A percentile compares a stretch with the other conserved stretches of the same genome.
Conservation (phyloP, 1,140 invertebrate species). For the Hyles vespertilio region DNA sequence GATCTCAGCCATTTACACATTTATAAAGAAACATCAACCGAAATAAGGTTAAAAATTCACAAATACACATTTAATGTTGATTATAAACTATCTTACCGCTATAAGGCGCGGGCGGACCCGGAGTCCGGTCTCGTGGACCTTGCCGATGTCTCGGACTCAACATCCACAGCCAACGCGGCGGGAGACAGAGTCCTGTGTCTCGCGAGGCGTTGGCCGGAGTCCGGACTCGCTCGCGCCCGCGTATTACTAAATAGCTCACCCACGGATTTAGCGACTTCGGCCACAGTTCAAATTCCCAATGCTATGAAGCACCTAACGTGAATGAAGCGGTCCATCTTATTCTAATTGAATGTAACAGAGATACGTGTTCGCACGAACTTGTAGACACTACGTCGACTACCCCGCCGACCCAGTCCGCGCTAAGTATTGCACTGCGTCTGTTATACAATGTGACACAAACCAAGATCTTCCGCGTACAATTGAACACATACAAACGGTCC, state of each 20-base stretch:
- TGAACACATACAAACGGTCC: conserved; percentile 1
- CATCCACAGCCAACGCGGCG: not conserved
- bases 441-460: too few relatives aligned
- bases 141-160: not conserved
- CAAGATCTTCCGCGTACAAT: not conserved
- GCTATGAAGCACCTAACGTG: conserved; percentile 43
- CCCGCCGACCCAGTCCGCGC: too few relatives aligned
- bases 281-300: conserved; percentile 51
- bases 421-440: too few relatives aligned
- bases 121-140: conserved; percentile 19
- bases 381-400: not conserved
- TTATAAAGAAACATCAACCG: conserved; percentile 70
- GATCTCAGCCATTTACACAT: conserved; percentile 70
- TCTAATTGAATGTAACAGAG: conserved; percentile 23
- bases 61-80: conserved; percentile 74
- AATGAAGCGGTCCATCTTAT: conserved; percentile 30
- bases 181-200: conserved; percentile 3
- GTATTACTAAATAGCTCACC: conserved; percentile 43
- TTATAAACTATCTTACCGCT: conserved; percentile 60
- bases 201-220: conserved; percentile 31
- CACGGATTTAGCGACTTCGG: conserved; percentile 60
- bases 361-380: conserved; percentile 7
- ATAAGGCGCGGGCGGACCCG: conserved; percentile 40
- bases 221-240: conserved; percentile 31
- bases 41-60: conserved; percentile 72